These are phyloP conservation scores for Mobula hypostoma DNA, from an alignment of 2,113 vertebrate genomes.

Conservation along the genomic window DNA sequence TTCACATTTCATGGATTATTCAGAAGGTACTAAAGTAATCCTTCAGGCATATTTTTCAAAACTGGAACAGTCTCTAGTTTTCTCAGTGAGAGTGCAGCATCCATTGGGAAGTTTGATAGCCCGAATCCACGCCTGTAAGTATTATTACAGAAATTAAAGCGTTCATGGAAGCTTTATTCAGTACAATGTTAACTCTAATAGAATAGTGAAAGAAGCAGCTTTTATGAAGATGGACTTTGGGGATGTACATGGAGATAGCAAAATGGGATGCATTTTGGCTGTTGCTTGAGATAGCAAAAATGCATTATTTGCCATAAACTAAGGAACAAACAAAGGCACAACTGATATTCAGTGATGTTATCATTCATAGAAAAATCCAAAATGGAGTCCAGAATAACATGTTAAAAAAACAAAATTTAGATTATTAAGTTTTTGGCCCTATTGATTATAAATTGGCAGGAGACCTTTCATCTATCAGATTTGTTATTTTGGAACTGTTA, in stretches of 20 bases:
- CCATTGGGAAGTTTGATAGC: background rate
- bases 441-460: background rate
- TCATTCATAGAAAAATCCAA: background rate
- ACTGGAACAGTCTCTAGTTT: background rate
- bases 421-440: background rate
- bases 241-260: background rate
- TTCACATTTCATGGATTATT: slow-evolving; percentile 23
- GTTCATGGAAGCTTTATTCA: background rate
- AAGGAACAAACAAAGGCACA: background rate
- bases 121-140: background rate
- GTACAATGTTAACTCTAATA: background rate
- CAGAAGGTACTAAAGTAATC: background rate
- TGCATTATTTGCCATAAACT: background rate
- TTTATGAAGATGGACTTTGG: background rate
- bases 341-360: background rate
- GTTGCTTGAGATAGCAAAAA: background rate
- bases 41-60: slow-evolving; percentile 21
- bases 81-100: background rate
- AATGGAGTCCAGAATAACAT: background rate
- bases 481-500: background rate
- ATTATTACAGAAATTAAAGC: background rate
- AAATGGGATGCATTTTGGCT: background rate
- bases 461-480: background rate
- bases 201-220: background rate
- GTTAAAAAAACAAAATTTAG: background rate